A percentile compares a stretch with the other conserved stretches of the same genome.
Conservation (phyloP, 1,140 invertebrate genomes). For the Aphidius ervi region DNA sequence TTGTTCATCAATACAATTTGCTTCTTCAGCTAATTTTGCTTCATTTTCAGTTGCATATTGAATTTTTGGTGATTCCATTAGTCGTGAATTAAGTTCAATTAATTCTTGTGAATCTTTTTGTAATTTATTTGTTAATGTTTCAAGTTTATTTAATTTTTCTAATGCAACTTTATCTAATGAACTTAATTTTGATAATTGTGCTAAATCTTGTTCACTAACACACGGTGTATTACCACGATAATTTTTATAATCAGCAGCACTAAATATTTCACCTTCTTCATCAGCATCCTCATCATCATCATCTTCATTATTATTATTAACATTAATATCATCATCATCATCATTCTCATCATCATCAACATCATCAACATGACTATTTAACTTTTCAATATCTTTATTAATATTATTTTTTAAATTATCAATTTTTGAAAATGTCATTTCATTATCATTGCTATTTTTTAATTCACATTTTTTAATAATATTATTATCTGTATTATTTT, state of each 20-base stretch:
- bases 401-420: too few species aligned
- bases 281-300: conserved; percentile 43
- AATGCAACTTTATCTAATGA: conserved; percentile 71
- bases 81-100: conserved; percentile 67
- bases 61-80: conserved; percentile 57
- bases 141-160: conserved; percentile 73
- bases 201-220: conserved; percentile 73
- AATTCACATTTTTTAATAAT: conserved; percentile 33
- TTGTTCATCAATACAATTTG: conserved; percentile 67
- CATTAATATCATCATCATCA: conserved; percentile 44
- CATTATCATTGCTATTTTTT: conserved; percentile 41
- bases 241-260: conserved; percentile 73
- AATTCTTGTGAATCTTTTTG: conserved; percentile 75
- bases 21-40: conserved; percentile 59
- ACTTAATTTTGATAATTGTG: conserved; percentile 68
- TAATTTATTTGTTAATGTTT: conserved; percentile 69
- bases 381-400: too few species aligned
- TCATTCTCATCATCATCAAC: conserved; percentile 26
- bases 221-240: conserved; percentile 70
- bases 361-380: neutral
- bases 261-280: conserved; percentile 66
- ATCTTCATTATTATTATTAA: conserved; percentile 35
- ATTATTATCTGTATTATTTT: conserved; percentile 38
- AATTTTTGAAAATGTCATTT: conserved; percentile 27
- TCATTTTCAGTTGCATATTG: conserved; percentile 57